Evolutionary conservation across 2,888 invertebrate genomes (phyloP), one percentile per base, ranked within the genome.

Genomic region (Drosophila parthenogenetica): DNA sequence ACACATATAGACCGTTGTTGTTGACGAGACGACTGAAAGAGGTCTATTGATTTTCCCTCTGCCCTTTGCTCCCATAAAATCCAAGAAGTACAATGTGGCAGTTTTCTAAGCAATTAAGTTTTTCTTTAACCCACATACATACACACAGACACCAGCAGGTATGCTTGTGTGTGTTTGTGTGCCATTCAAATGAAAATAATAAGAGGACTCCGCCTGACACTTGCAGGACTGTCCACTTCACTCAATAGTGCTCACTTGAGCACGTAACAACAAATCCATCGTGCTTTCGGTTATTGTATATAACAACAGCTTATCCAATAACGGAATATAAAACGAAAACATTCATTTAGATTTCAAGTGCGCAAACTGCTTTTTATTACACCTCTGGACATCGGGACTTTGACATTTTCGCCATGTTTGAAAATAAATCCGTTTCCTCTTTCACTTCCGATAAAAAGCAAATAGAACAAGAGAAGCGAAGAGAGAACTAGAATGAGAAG

Each of bases 21-120:
- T 49, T 49, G 46, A 58, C 39, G 14, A 39, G 57, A 25, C 58
- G 51, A 39, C 51, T 63, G 53, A 50, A 55, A 48, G 40, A 17
- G 37, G 63, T 48, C 51, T 82, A 85, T 82, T 82, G 82, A 82
- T 82, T 82, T 81, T 75, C 81, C 68, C 54, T 62, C 57, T 61
- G 54, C 69, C 62, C 67, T 58, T 61, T 63, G 37, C 25, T 49
- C 59, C 46, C 53, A 73, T n/a, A n/a, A n/a, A n/a, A 53, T 51
- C 14, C 11, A 11, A 14, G 14, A 19, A 53, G 16, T 37, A 48
- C 40, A 58, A 46, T 55, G 55, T 29, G 57, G 40, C 50, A 68
- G n/a, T 67, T 77, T 69, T 63, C 53, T 49, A 19, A 54, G 63
- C 71, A 79, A 74, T 79, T 85, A 82, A 77, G 64, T 68, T 69